These are phyloP conservation scores for Drosophila bunnanda DNA, from an alignment of 2,888 invertebrate species.

Conservation along the genomic window DNA sequence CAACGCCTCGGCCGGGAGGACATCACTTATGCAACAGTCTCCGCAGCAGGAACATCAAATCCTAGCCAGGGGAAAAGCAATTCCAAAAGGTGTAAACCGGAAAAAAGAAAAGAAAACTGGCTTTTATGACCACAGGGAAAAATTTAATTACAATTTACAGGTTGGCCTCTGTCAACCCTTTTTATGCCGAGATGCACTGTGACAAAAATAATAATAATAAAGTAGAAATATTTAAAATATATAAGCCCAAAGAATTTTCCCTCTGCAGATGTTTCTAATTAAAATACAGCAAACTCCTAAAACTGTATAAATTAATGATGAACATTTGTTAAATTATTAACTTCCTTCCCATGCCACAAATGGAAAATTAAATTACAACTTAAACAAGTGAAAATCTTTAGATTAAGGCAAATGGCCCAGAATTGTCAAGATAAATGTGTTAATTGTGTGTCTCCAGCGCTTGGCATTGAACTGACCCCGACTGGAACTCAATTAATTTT, in stretches of 20 bases:
- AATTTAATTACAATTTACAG: constrained; percentile 76
- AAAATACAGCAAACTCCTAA: neutral
- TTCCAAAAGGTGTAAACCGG: constrained; percentile 29
- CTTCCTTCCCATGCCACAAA: neutral
- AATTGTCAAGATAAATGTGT: constrained; percentile 36
- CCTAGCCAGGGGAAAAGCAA: constrained; percentile 30
- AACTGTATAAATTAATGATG: neutral
- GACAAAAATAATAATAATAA: neutral
- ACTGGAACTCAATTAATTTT: constrained; percentile 38
- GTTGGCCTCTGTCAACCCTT: constrained; percentile 43
- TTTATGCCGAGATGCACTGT: constrained; percentile 9
- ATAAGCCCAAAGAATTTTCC: too few species aligned
- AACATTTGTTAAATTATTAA: neutral
- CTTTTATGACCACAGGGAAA: constrained; percentile 21
- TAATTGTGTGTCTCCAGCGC: constrained; percentile 9
- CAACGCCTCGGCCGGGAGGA: neutral
- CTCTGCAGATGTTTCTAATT: neutral
- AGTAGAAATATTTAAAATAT: neutral
- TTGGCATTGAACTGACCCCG: constrained; percentile 35
- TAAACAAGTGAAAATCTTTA: constrained; percentile 4
- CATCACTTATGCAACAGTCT: constrained; percentile 61
- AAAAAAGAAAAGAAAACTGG: constrained; percentile 8
- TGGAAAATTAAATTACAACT: constrained; percentile 9
- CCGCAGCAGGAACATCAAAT: constrained; percentile 23
- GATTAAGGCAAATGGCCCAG: constrained; percentile 29